phyloP scores from a whole-genome alignment of 2,797 vertebrate genomes.

The Austrolebias charrua region DNA sequence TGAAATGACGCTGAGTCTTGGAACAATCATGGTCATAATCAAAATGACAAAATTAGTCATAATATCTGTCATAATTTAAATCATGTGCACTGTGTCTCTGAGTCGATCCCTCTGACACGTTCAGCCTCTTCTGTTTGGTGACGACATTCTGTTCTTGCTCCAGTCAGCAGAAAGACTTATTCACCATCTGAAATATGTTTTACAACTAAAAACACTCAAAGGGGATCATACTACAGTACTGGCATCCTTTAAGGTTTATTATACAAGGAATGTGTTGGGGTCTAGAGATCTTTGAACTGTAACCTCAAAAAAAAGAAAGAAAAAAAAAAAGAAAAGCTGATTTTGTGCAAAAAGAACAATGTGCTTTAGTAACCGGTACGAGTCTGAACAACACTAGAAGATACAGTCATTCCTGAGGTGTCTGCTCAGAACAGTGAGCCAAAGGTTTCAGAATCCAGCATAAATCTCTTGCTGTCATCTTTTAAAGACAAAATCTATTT shows the following conservation, averaged over 20 bases:
- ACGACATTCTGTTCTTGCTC: conserved; percentile 63
- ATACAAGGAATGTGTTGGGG: conserved; percentile 5
- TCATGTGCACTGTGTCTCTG: conserved; percentile 18
- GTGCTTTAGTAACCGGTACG: background rate
- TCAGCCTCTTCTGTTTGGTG: conserved; percentile 25
- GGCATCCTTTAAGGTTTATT: too few relatives aligned
- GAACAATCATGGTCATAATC: conserved; percentile 4
- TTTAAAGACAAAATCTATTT: conserved; percentile 33
- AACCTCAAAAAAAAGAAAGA: background rate
- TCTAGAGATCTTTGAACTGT: background rate
- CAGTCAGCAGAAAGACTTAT: conserved; percentile 46
- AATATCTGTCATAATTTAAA: conserved; percentile 26
- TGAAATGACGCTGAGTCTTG: conserved; percentile 15
- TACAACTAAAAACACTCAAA: conserved; percentile 30
- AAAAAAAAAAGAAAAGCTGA: background rate
- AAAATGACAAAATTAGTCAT: conserved; percentile 16
- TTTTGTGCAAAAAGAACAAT: conserved; percentile 9
- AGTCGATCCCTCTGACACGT: conserved; percentile 28
- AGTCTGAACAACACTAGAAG: conserved; percentile 7
- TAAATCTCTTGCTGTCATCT: conserved; percentile 34
- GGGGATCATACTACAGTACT: conserved; percentile 32
- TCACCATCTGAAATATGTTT: conserved; percentile 56
- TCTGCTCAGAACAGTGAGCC: conserved; percentile 21
- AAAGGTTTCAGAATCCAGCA: conserved; percentile 19
- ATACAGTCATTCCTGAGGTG: conserved; percentile 16